phyloP scores from a whole-genome alignment of 2,797 vertebrate species.

The Cetoscarus ocellatus region DNA sequence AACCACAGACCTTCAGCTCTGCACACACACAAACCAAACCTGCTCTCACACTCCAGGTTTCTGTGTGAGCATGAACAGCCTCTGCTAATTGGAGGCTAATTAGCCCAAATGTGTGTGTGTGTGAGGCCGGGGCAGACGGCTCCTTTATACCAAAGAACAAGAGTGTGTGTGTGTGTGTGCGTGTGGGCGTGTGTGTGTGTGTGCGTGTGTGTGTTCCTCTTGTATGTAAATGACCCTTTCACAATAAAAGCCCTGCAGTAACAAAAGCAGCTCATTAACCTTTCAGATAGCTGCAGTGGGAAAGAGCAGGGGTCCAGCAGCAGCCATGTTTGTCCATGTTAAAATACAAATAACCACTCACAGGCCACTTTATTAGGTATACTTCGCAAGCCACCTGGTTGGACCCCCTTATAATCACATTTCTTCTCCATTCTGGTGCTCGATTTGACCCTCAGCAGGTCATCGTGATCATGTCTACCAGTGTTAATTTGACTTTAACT shows the following conservation, averaged over 20 bases:
- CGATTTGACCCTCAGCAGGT: no score
- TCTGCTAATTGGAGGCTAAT: conserved; percentile 38
- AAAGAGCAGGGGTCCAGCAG: neutral
- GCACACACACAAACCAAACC: conserved; percentile 12
- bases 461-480: no score
- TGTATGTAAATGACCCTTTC: conserved; percentile 43
- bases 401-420: no score
- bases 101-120: neutral
- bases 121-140: conserved; percentile 1
- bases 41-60: conserved; percentile 22
- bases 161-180: neutral
- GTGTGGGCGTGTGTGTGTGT: no score
- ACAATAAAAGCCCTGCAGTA: conserved; percentile 31
- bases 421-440: no score
- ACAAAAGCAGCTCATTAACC: conserved; percentile 44
- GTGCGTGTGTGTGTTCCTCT: conserved; percentile 8
- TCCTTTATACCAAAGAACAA: conserved; percentile 12
- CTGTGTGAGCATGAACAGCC: conserved; percentile 33
- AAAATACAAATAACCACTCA: no score
- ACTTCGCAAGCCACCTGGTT: no score
- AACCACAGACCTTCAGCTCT: conserved; percentile 56
- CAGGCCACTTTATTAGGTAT: no score
- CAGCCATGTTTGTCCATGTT: neutral
- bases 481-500: no score
- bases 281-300: conserved; percentile 22